Evolutionary conservation across 2,113 vertebrate species (phyloP).

Genomic region (Nymphicus hollandicus): DNA sequence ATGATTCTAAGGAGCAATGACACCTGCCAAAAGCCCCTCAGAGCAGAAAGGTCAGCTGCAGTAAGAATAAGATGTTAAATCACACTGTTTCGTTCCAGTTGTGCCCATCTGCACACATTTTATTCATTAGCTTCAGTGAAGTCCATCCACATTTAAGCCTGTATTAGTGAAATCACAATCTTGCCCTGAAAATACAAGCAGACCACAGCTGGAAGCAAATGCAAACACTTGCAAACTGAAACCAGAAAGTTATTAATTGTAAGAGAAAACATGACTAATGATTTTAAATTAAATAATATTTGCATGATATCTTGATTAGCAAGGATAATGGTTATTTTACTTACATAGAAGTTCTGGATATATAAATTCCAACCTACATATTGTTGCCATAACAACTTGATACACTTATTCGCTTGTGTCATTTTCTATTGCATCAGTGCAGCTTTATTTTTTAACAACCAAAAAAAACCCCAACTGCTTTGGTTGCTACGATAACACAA

Average conservation of each 20-base stretch:
- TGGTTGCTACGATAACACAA: conserved; percentile 64
- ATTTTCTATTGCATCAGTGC: conserved; percentile 69
- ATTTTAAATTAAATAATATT: conserved; percentile 70
- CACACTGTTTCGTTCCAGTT: background rate
- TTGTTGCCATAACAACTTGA: conserved; percentile 79
- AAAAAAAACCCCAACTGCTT: background rate
- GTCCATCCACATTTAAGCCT: background rate
- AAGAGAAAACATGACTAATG: conserved; percentile 45
- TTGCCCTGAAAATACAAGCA: background rate
- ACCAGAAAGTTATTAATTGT: conserved; percentile 2
- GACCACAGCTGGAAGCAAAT: conserved; percentile 18
- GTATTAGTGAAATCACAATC: background rate
- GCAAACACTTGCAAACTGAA: background rate
- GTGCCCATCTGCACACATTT: background rate
- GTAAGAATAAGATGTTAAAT: background rate
- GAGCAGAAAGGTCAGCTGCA: background rate
- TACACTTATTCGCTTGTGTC: conserved; percentile 69
- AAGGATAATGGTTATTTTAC: conserved; percentile 72
- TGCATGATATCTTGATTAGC: conserved; percentile 68
- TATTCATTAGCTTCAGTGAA: background rate
- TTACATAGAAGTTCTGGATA: conserved; percentile 68
- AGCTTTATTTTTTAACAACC: background rate
- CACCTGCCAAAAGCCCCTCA: background rate
- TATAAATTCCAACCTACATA: conserved; percentile 76
- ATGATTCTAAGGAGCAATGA: background rate